Evolutionary conservation across 2,113 vertebrate genomes (phyloP).

Genomic region (Callipepla californica): DNA sequence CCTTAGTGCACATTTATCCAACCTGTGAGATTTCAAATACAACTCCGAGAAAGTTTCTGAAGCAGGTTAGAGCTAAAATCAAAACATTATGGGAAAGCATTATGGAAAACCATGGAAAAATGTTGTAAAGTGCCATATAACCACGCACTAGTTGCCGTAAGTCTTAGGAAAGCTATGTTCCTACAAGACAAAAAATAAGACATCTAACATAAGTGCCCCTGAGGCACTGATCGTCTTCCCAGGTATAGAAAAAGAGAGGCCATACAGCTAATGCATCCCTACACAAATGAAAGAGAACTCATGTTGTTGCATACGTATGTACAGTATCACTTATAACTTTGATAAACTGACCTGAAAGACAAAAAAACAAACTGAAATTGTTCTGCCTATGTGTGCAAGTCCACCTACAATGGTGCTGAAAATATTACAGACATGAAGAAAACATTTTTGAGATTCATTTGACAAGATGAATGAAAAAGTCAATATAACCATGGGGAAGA

Average conservation of each 20-base stretch:
- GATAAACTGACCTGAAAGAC: neutral
- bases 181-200: neutral
- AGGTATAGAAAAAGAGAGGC: too few species aligned
- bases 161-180: neutral
- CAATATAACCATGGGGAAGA: neutral
- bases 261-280: neutral
- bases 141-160: neutral
- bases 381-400: neutral
- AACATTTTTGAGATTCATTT: neutral
- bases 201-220: neutral
- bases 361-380: rapidly evolving
- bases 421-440: neutral
- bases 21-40: neutral
- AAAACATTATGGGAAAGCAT: neutral
- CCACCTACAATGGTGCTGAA: neutral
- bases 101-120: neutral
- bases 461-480: neutral
- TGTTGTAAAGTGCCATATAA: neutral
- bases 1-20: neutral
- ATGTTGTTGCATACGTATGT: neutral
- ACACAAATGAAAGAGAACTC: neutral
- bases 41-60: neutral
- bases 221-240: neutral
- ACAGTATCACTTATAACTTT: neutral
- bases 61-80: neutral